A percentile compares a stretch with the other conserved stretches of the same genome.
phyloP scores from a whole-genome alignment of 2,113 vertebrate genomes.

The Thryonomys swinderianus region DNA sequence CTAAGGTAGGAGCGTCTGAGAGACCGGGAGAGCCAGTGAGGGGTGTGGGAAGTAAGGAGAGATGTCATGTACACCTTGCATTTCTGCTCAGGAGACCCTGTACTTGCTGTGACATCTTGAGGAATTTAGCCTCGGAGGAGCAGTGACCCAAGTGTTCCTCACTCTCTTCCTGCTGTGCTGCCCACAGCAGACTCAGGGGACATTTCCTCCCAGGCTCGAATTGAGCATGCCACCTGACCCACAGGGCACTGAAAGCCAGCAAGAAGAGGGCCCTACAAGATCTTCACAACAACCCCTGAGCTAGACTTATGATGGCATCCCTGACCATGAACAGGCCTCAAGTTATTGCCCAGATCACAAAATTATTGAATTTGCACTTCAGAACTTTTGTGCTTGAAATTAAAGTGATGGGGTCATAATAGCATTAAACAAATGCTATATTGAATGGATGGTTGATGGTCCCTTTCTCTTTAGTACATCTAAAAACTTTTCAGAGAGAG shows the following conservation, averaged over 20 bases:
- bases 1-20: fast-evolving
- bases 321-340: fast-evolving
- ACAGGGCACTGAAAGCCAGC: fast-evolving
- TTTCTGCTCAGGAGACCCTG: neutral
- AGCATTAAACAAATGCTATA: fast-evolving
- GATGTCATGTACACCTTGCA: fast-evolving
- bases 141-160: neutral
- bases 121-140: neutral
- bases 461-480: too few relatives aligned
- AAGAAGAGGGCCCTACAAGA: fast-evolving
- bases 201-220: fast-evolving
- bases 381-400: neutral
- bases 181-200: fast-evolving
- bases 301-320: fast-evolving
- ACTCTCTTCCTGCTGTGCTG: neutral
- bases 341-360: fast-evolving
- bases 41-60: too few relatives aligned
- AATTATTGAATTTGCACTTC: neutral
- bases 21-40: neutral
- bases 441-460: fast-evolving
- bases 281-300: fast-evolving
- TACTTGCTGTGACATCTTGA: neutral
- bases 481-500: neutral
- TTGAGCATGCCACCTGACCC: neutral
- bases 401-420: neutral